These are phyloP conservation scores for Teleogryllus occipitalis DNA, from an alignment of 1,140 invertebrate genomes.

Conservation along the genomic window DNA sequence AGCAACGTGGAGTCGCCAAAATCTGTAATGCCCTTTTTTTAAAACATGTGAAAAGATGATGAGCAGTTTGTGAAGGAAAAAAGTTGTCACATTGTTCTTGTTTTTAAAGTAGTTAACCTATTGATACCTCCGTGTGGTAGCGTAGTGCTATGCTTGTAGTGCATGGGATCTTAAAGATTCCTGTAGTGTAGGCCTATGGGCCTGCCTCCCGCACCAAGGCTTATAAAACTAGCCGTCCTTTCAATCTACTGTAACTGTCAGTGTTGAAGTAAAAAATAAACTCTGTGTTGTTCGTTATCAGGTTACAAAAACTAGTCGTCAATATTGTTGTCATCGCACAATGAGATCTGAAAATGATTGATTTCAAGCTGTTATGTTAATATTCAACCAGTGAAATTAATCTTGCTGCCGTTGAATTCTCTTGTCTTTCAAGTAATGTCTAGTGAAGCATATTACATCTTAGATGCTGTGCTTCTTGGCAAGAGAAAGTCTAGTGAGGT, in stretches of 20 bases:
- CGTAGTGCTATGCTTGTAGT: constrained; percentile 1
- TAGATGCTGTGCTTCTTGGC: not conserved
- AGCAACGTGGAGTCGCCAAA: not conserved
- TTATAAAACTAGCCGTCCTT: constrained; percentile 13
- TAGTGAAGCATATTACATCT: not conserved
- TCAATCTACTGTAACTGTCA: constrained; percentile 10
- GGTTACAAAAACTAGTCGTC: constrained; percentile 17
- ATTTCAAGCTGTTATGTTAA: not conserved
- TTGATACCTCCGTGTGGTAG: not conserved
- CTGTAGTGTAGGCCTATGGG: not conserved
- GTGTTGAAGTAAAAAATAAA: constrained; percentile 11
- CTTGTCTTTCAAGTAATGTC: not conserved
- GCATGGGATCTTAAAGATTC: not conserved
- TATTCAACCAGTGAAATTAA: not conserved
- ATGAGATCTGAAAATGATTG: constrained; percentile 8
- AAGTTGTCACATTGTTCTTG: constrained; percentile 4
- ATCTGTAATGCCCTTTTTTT: constrained; percentile 1
- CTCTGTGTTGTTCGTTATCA: constrained; percentile 14
- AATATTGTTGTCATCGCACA: constrained; percentile 17
- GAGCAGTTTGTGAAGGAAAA: not conserved
- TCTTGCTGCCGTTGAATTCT: not conserved
- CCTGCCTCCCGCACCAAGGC: constrained; percentile 1
- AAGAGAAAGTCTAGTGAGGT: not conserved
- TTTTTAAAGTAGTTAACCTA: not conserved
- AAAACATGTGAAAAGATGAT: not conserved